Conservation (phyloP, 2,113 vertebrate species). For the Phaetusa simplex region DNA sequence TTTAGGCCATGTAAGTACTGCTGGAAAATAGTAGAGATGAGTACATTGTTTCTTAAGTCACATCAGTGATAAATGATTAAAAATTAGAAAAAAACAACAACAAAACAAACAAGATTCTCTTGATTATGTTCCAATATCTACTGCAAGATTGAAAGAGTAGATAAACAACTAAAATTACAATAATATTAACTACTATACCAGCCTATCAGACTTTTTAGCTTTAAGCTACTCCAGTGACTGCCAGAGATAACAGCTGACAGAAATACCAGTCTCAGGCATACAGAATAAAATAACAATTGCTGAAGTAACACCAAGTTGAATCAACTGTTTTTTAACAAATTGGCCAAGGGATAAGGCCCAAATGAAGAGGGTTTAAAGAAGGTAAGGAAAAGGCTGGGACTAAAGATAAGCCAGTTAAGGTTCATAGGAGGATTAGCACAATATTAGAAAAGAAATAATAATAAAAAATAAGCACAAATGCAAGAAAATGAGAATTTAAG, state of each 20-base stretch:
- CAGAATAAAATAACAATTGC: not conserved
- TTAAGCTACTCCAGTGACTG: not conserved
- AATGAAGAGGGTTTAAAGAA: not conserved
- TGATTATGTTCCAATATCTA: not conserved
- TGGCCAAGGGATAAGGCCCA: not conserved
- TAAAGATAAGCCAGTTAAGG: not conserved
- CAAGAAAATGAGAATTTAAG: not conserved
- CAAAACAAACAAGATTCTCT: not conserved
- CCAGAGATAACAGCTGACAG: not conserved
- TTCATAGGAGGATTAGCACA: not conserved
- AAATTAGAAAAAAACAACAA: not conserved
- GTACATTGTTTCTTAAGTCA: not conserved
- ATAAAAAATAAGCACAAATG: not conserved
- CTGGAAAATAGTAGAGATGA: not conserved
- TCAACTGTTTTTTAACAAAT: not conserved
- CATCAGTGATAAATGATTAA: not conserved
- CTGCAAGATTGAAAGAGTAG: not conserved
- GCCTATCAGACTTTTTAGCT: not conserved
- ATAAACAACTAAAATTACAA: not conserved
- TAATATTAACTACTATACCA: not conserved
- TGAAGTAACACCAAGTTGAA: not conserved
- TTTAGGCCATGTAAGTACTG: not conserved
- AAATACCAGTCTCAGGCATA: not conserved
- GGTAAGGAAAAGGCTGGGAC: not conserved
- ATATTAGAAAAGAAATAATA: not conserved